Conservation (phyloP, 2,113 vertebrate species). For the Thymallus thymallus region DNA sequence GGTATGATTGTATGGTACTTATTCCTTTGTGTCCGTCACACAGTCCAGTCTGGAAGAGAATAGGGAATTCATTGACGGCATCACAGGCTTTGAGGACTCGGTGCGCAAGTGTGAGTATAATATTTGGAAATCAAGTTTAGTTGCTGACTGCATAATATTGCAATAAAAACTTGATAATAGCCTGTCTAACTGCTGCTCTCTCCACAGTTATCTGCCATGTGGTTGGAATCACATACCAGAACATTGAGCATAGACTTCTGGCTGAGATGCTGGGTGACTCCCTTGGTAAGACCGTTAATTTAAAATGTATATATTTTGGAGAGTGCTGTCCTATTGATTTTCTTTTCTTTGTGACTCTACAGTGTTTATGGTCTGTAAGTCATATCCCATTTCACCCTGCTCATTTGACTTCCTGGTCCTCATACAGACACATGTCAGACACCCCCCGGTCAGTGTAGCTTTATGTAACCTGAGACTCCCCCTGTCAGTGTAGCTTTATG, state of each 20-base stretch:
- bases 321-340: not conserved
- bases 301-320: not conserved
- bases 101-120: conserved; percentile 86
- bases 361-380: not conserved
- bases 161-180: not conserved
- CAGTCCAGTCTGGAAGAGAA: conserved; percentile 88
- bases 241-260: conserved; percentile 85
- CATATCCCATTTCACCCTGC: not conserved
- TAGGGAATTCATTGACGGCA: conserved; percentile 84
- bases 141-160: not conserved
- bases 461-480: not conserved
- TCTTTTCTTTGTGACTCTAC: not conserved
- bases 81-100: conserved; percentile 89
- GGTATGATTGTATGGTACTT: not conserved
- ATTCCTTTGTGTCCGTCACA: conserved; percentile 14
- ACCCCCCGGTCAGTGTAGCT: no score
- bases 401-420: not conserved
- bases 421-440: not conserved
- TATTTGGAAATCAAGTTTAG: not conserved
- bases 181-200: conserved; percentile 3
- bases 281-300: conserved; percentile 72
- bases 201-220: conserved; percentile 89
- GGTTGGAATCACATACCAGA: conserved; percentile 92
- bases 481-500: no score
- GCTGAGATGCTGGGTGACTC: conserved; percentile 91